Conservation (phyloP, 35 echinoderm and acorn worm species). For the Nesometra sesokonis region DNA sequence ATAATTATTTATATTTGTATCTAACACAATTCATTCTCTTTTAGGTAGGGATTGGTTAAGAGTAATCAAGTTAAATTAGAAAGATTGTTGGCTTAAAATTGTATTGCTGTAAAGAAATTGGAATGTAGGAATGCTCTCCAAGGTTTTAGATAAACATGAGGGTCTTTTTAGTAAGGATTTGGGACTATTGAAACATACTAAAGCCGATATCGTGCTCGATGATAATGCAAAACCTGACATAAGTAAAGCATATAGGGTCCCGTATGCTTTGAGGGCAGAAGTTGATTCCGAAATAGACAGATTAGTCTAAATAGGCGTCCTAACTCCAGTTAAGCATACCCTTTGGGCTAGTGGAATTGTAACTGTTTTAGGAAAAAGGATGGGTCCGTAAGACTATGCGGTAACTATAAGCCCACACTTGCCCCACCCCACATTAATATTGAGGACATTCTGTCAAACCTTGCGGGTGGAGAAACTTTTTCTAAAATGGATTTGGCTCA, state of each 20-base stretch:
- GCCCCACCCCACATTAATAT: constrained; percentile 35
- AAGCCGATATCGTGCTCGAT: neutral
- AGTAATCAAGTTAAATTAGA: neutral
- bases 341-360: constrained; percentile 35
- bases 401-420: constrained; percentile 34
- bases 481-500: constrained; percentile 28
- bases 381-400: constrained; percentile 34
- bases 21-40: neutral
- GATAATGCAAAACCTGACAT: neutral
- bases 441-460: constrained; percentile 42
- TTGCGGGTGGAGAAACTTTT: constrained; percentile 24
- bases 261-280: constrained; percentile 22
- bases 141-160: neutral
- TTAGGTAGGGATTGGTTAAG: too few relatives aligned
- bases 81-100: neutral
- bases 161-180: constrained; percentile 6
- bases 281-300: constrained; percentile 29
- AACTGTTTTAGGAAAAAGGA: constrained; percentile 16
- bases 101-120: too few relatives aligned
- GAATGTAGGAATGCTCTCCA: neutral
- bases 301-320: constrained; percentile 14
- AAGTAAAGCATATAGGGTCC: constrained; percentile 5
- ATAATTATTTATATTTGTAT: neutral
- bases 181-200: neutral
- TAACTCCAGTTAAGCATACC: constrained; percentile 19